Evolutionary conservation across 2,113 vertebrate genomes (phyloP), one percentile per base, ranked within the genome.

Genomic region (Eulemur rufifrons): DNA sequence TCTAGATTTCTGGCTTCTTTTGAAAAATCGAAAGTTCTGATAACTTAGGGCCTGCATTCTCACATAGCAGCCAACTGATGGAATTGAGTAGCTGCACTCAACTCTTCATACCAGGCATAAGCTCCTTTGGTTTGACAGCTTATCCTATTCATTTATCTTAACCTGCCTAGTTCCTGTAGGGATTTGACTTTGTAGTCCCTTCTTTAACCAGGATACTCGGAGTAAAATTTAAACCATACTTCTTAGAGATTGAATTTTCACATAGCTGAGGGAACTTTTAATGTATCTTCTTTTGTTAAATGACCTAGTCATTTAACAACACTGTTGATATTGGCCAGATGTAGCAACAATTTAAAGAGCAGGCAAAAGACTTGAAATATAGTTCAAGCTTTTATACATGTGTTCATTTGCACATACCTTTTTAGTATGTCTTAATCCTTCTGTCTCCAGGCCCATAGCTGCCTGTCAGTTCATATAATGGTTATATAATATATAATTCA

Each of bases 161-260:
- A 39, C 39, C 54, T 45, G 32, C 37, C 61, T 64, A 10, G 34
- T 34, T 34, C 56, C 86, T 86, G 8, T n/a, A 69, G n/a, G 54
- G 29, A 52, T 56, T 45, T 86, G 23, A 61, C 59, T 50, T 34
- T 15, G 32, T 15, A 78, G 76, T 37, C 61, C 10, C 18, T 68
- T 61, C 9, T 34, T 92, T 87, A 71, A 73, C 37, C 29, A 50
- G 12, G 85, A 74, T 54, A 25, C 74, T 96, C 68, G 81, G 13
- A 87, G 52, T 73, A 77, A 90, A 92, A 71, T 80, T 45, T 73
- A 81, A 94, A 34, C 61, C 13, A 47, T 6, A 47, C 61, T 39
- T 80, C 63, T 81, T 89, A 92, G 69, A 95, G 54, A 54, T 6
- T 81, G 91, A 76, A 80, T 50, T 97, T 91, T 83, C 20, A 63